Percentiles rank a stretch among this genome's conserved stretches.
Conservation (phyloP, 2,797 vertebrate genomes). For the Mycteria americana region DNA sequence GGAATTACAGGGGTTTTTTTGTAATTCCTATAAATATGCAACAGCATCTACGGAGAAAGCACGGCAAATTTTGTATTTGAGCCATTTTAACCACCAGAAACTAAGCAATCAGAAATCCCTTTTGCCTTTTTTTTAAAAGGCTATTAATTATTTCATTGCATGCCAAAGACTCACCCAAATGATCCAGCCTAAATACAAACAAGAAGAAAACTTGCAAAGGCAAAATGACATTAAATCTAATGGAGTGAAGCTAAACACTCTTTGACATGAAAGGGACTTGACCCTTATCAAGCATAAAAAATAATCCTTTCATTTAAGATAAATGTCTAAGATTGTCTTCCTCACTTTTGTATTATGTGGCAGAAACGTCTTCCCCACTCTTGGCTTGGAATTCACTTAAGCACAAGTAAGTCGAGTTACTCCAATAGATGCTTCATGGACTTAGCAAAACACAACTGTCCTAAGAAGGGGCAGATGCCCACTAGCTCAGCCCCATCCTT, state of each 20-base stretch:
- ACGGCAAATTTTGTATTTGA: background rate
- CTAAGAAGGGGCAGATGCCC: background rate
- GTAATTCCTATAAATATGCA: background rate
- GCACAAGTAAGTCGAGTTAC: background rate
- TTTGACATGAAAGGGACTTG: background rate
- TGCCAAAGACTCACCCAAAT: background rate
- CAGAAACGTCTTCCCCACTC: background rate
- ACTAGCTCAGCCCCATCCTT: background rate
- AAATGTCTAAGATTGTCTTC: background rate
- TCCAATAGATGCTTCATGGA: background rate
- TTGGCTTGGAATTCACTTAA: background rate
- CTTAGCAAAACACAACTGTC: background rate
- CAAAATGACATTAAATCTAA: background rate
- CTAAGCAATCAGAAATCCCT: background rate
- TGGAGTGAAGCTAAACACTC: background rate
- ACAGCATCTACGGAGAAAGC: background rate
- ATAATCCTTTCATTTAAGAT: background rate
- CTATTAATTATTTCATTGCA: background rate
- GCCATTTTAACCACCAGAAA: background rate
- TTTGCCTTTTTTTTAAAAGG: background rate
- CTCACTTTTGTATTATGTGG: background rate
- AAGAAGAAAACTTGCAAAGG: background rate
- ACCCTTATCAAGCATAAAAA: background rate
- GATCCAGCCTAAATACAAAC: background rate
- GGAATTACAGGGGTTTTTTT: accelerated